Conservation (phyloP, 1,140 invertebrate species). For the Zaprionus africanus region DNA sequence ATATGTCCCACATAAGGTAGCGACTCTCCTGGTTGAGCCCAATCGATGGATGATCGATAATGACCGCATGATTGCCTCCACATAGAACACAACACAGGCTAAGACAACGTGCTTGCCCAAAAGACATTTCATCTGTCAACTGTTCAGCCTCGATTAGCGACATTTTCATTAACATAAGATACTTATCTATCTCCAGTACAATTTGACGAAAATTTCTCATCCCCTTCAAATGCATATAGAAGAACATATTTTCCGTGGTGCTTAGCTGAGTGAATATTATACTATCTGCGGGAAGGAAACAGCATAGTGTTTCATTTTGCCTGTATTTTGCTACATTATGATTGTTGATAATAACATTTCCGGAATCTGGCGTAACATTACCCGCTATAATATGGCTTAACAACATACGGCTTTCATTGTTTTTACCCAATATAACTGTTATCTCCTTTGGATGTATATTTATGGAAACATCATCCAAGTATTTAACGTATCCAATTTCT, state of each 20-base stretch:
- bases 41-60: conserved; percentile 19
- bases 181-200: conserved; percentile 22
- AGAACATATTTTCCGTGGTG: conserved; percentile 20
- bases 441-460: conserved; percentile 37
- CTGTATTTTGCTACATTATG: background rate
- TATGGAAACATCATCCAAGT: conserved; percentile 21
- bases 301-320: background rate
- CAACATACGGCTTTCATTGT: conserved; percentile 1
- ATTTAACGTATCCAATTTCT: conserved; percentile 7
- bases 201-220: conserved; percentile 33
- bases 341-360: conserved; percentile 13
- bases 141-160: background rate
- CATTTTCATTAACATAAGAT: conserved; percentile 1
- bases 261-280: conserved; percentile 23
- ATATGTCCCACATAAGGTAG: conserved; percentile 29
- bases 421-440: conserved; percentile 26
- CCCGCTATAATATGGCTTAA: conserved; percentile 34
- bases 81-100: conserved; percentile 31
- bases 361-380: background rate
- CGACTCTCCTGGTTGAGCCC: background rate
- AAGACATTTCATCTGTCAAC: background rate
- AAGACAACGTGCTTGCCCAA: conserved; percentile 18
- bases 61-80: conserved; percentile 21
- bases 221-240: conserved; percentile 28
- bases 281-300: conserved; percentile 1